Conservation (phyloP, 2,113 vertebrate genomes). For the Ciconia maguari region DNA sequence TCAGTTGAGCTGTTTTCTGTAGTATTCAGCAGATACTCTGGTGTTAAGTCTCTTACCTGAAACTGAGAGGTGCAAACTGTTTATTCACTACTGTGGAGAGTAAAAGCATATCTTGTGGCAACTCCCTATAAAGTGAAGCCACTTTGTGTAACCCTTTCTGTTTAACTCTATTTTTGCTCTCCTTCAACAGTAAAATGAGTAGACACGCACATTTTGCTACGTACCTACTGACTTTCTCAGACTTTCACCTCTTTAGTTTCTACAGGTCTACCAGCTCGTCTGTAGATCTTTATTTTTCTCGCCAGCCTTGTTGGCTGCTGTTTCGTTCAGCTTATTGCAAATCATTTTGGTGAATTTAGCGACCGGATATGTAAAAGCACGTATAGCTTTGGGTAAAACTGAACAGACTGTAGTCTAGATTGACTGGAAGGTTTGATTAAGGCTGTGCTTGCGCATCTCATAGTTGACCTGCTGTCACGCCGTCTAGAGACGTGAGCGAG, state of each 20-base stretch:
- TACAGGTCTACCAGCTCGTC: not conserved
- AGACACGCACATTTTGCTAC: fast-evolving
- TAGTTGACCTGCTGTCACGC: not conserved
- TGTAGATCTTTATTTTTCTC: not conserved
- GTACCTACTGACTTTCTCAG: fast-evolving
- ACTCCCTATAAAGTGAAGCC: not conserved
- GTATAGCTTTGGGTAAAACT: not conserved
- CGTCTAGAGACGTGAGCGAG: fast-evolving
- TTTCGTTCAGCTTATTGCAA: not conserved
- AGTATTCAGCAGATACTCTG: not conserved
- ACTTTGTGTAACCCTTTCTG: not conserved
- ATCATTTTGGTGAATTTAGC: not conserved
- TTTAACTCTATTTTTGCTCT: not conserved
- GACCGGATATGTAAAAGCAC: not conserved
- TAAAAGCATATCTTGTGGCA: not conserved
- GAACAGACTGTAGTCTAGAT: not conserved
- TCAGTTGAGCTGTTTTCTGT: not conserved
- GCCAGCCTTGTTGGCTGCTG: not conserved
- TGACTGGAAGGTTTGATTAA: not conserved
- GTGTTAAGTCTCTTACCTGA: not conserved
- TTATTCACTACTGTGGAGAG: not conserved
- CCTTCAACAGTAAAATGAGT: not conserved
- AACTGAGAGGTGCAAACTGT: not conserved
- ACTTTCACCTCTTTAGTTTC: not conserved
- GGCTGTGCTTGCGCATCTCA: not conserved